Conservation (phyloP, 2,113 vertebrate species). For the Leucopternis melanops region DNA sequence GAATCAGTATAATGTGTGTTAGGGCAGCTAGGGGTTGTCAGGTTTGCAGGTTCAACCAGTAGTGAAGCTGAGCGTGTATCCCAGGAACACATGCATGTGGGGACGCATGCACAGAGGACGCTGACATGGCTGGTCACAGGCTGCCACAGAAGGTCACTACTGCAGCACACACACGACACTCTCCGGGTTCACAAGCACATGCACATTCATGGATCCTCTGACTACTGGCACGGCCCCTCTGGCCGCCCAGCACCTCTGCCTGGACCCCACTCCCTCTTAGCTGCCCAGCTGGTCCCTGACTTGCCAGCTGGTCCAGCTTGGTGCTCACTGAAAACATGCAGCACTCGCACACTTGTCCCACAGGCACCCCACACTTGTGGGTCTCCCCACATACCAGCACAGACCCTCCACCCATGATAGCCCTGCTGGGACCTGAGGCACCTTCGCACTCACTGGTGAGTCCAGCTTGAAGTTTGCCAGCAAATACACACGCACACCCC, state of each 20-base stretch:
- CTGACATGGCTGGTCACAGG: accelerated
- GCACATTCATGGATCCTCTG: not conserved
- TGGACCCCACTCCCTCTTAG: accelerated
- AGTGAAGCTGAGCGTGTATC: not conserved
- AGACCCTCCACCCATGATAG: not conserved
- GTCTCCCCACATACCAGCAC: not conserved
- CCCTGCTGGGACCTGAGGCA: accelerated
- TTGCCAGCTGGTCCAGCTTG: not conserved
- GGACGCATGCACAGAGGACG: not conserved
- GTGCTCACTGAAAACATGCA: accelerated
- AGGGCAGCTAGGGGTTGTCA: not conserved
- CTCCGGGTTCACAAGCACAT: not conserved
- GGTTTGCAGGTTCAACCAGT: not conserved
- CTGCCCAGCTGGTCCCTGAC: accelerated
- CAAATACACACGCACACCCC: accelerated
- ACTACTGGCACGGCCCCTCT: not conserved
- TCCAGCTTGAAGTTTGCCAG: not conserved
- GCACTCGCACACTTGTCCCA: accelerated
- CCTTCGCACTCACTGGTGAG: not conserved
- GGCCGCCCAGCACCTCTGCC: not conserved
- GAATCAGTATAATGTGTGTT: not conserved
- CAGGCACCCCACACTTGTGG: too few species aligned
- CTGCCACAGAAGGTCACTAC: not conserved
- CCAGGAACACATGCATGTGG: accelerated
- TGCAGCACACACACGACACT: accelerated